Conservation (phyloP, 2,888 invertebrate genomes). For the Colostygia pectinataria region DNA sequence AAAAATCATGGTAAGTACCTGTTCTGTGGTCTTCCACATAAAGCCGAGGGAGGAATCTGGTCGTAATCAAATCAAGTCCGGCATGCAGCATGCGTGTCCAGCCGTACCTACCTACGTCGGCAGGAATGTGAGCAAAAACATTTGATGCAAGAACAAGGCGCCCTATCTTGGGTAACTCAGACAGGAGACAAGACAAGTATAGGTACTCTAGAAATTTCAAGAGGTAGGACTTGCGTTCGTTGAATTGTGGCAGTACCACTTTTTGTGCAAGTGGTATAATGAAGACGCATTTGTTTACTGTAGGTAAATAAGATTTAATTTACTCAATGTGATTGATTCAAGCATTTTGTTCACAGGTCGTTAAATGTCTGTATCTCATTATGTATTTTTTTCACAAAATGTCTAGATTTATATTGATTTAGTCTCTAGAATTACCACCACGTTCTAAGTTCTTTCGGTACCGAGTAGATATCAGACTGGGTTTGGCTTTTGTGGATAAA, state of each 20-base stretch:
- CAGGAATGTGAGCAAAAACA: constrained; percentile 17
- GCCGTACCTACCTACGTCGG: constrained; percentile 7
- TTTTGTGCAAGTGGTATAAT: too few relatives aligned
- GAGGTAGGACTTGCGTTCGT: constrained; percentile 2
- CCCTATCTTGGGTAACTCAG: constrained; percentile 9
- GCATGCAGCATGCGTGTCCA: too few relatives aligned
- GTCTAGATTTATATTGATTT: too few relatives aligned
- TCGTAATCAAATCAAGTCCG: constrained; percentile 12
- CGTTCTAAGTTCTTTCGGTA: too few relatives aligned
- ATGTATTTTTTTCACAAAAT: too few relatives aligned
- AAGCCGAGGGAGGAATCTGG: constrained; percentile 7
- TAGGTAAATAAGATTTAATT: too few relatives aligned
- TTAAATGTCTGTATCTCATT: too few relatives aligned
- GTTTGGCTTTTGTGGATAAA: neutral
- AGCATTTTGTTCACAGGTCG: too few relatives aligned
- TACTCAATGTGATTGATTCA: too few relatives aligned
- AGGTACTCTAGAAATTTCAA: constrained; percentile 14
- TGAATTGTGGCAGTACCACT: too few relatives aligned
- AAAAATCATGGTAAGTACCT: neutral
- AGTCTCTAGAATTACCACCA: too few relatives aligned
- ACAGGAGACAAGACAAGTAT: constrained; percentile 10
- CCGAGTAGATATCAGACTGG: neutral
- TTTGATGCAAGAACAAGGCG: constrained; percentile 19
- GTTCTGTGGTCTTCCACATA: constrained; percentile 2
- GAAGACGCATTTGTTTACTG: too few relatives aligned